Evolutionary conservation across 1,140 invertebrate species (phyloP), one percentile per base, ranked within the genome.

Genomic region (Cryptotermes secundus): DNA sequence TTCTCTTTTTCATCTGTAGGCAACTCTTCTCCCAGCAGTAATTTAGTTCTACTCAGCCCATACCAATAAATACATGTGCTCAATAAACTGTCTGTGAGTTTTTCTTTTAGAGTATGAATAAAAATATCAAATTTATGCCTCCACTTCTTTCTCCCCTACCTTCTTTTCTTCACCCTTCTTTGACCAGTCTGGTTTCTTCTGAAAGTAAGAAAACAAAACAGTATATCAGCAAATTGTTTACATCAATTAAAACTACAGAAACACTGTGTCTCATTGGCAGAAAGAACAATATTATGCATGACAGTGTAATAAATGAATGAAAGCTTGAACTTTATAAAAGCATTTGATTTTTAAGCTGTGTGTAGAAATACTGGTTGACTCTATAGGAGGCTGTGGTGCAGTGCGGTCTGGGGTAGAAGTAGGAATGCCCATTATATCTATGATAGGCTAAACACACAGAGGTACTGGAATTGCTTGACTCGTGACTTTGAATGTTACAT

Each of bases 161-260:
- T 96, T 96, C 92, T 95, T 94, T 88, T 94, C 94, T 89, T 96
- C 95, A 89, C 95, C 95, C 89, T 95, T 95, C 93, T 96, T 96
- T 89, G 96, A 96, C 96, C 95, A 96, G 91, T 96, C 95, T 87
- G 96, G 95, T 92, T 96, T 96, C 93, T 96, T 96, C 95, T 96
- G 94, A 86, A 87, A 86, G 85, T 84, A 85, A 85, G 86, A 85
- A 36, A 84, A 45, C n/a, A 80, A 82, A 59, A 45, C 49, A 31
- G 2, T 49, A 38, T 42, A n/a, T 42, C 26, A 24, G 38, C 9
- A 42, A 42, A 42, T 42, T 12, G 9, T 42, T 42, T 42, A 3
- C 9, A 42, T 14, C 6, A 14, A 12, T 12, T 12, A 14, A 42
- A 0, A 12, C 38, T 42, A 42, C 6, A 42, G 1, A 42, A 12